phyloP scores from a whole-genome alignment of 2,888 invertebrate species.

The Neocrepidodera transversa region DNA sequence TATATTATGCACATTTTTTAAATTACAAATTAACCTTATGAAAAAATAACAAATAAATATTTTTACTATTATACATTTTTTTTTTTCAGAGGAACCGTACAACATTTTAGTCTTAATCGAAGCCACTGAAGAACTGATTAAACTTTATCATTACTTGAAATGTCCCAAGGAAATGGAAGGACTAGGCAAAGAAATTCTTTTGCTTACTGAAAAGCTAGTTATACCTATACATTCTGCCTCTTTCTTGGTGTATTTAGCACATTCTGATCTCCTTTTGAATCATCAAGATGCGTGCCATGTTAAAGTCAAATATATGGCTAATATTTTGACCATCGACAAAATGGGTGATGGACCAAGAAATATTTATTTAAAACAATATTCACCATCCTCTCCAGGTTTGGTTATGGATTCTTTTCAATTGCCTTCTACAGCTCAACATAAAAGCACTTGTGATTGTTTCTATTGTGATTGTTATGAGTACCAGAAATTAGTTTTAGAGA shows the following conservation, averaged over 20 bases:
- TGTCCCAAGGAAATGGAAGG: conserved; percentile 50
- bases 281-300: conserved; percentile 50
- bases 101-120: conserved; percentile 43
- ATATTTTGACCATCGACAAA: conserved; percentile 46
- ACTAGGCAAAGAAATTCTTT: conserved; percentile 45
- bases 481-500: conserved; percentile 44
- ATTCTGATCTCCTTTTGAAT: conserved; percentile 49
- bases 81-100: conserved; percentile 34
- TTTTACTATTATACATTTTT: too few relatives aligned
- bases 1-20: too few relatives aligned
- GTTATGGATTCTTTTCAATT: conserved; percentile 38
- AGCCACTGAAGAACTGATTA: conserved; percentile 43
- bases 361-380: conserved; percentile 27
- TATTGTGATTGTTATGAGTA: conserved; percentile 49
- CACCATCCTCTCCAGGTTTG: conserved; percentile 45
- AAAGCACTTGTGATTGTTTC: conserved; percentile 45
- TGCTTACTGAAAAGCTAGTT: conserved; percentile 50
- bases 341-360: not conserved
- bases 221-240: conserved; percentile 49
- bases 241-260: conserved; percentile 48
- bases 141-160: conserved; percentile 45
- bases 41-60: too few relatives aligned
- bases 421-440: conserved; percentile 45
- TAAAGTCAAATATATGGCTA: conserved; percentile 49
- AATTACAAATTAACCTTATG: too few relatives aligned